Conservation (phyloP, 2,888 invertebrate genomes). For the Chymomyza caudatula region DNA sequence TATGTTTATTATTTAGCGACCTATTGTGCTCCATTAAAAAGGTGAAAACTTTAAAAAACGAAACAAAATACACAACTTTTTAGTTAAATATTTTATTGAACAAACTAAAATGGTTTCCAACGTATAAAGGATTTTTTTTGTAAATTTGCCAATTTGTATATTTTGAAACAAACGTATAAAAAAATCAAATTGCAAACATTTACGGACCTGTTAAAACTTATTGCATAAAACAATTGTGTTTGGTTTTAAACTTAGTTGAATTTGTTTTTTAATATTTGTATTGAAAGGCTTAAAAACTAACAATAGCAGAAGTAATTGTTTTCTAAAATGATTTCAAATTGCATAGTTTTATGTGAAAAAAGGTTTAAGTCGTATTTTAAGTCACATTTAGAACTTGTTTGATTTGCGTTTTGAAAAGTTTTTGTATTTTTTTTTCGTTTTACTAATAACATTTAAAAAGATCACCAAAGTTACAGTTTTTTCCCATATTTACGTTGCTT, state of each 20-base stretch:
- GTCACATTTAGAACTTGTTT: constrained; percentile 70
- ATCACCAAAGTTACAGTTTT: constrained; percentile 72
- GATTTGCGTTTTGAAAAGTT: constrained; percentile 49
- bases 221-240: constrained; percentile 23
- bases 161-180: not conserved
- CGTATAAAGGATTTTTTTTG: not conserved
- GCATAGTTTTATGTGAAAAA: constrained; percentile 43
- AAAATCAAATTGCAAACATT: not conserved
- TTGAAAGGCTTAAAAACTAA: constrained; percentile 60
- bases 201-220: not conserved
- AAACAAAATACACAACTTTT: not conserved
- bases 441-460: constrained; percentile 72
- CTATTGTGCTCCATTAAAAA: too few relatives aligned
- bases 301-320: not conserved
- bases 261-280: constrained; percentile 26
- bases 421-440: constrained; percentile 33
- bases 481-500: constrained; percentile 68
- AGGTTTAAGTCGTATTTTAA: constrained; percentile 63
- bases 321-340: not conserved
- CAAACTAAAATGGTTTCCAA: not conserved
- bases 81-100: constrained; percentile 2
- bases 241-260: constrained; percentile 59
- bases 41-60: not conserved
- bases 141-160: not conserved
- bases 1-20: too few relatives aligned